Evolutionary conservation across 2,113 vertebrate genomes (phyloP).

Genomic region (Antidorcas marsupialis): DNA sequence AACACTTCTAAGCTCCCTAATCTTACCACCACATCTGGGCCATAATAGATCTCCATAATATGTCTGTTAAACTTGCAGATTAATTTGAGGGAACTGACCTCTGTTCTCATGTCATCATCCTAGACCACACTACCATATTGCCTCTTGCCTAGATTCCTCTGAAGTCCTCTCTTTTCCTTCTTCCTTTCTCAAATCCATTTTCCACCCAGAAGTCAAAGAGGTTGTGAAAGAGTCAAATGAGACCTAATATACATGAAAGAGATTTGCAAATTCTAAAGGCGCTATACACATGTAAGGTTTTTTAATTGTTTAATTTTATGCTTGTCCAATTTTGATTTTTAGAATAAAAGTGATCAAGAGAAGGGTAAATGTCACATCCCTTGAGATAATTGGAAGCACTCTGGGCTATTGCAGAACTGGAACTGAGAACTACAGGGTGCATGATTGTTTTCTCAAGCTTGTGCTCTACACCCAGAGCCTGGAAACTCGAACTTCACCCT

Average conservation of each 20-base stretch:
- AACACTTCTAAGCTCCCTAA: not conserved
- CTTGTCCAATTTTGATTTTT: conserved; percentile 22
- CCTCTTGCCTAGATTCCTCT: not conserved
- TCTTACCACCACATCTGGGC: not conserved
- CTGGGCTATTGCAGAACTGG: not conserved
- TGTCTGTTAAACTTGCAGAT: not conserved
- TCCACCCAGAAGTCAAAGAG: not conserved
- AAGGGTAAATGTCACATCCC: not conserved
- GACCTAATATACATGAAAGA: not conserved
- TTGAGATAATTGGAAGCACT: not conserved
- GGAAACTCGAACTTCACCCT: not conserved
- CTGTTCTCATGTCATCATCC: not conserved
- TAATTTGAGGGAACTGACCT: not conserved
- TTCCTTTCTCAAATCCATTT: not conserved
- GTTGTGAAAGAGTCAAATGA: not conserved
- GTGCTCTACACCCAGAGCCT: not conserved
- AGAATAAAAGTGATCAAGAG: conserved; percentile 16
- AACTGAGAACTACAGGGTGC: not conserved
- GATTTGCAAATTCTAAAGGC: conserved; percentile 24
- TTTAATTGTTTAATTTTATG: conserved; percentile 44
- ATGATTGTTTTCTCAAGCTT: not conserved
- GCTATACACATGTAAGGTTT: not conserved
- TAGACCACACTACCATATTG: not conserved
- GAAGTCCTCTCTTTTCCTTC: not conserved
- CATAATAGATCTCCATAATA: not conserved